Percentiles rank a stretch among this genome's conserved stretches.
Evolutionary conservation across 2,888 invertebrate genomes (phyloP).

Genomic region (Cosmia pyralina): DNA sequence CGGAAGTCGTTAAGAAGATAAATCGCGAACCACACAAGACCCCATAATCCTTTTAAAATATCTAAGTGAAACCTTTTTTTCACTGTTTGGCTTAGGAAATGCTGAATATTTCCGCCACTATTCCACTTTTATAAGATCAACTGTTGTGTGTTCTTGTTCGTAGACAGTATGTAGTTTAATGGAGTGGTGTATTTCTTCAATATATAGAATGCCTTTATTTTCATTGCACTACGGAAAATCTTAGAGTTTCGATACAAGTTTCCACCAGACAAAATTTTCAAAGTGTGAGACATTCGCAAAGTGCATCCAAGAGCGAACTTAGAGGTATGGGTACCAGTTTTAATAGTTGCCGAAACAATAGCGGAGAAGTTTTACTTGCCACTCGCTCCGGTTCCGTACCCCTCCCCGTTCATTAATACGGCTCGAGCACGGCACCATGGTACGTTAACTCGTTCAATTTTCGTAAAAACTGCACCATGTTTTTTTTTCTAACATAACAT

Average conservation of each 20-base stretch:
- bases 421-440: slow-evolving; percentile 59
- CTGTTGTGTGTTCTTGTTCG: slow-evolving; percentile 12
- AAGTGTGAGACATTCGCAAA: slow-evolving; percentile 77
- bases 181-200: slow-evolving; percentile 7
- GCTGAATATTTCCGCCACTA: slow-evolving; percentile 64
- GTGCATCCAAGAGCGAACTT: slow-evolving; percentile 76
- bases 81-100: slow-evolving; percentile 68
- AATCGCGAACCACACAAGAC: slow-evolving; percentile 82
- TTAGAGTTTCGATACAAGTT: slow-evolving; percentile 73
- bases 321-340: slow-evolving; percentile 71
- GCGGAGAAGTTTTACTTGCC: slow-evolving; percentile 76
- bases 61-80: slow-evolving; percentile 74
- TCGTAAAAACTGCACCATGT: slow-evolving; percentile 64
- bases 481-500: slow-evolving; percentile 63
- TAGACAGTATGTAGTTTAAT: slow-evolving; percentile 2
- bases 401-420: slow-evolving; percentile 71
- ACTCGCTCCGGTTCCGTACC: slow-evolving; percentile 56
- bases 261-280: slow-evolving; percentile 75
- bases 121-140: slow-evolving; percentile 56
- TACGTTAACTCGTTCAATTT: slow-evolving; percentile 72
- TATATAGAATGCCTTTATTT: slow-evolving; percentile 40
- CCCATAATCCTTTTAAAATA: slow-evolving; percentile 83
- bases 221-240: slow-evolving; percentile 61
- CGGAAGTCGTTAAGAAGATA: slow-evolving; percentile 88
- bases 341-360: slow-evolving; percentile 80